Conservation (phyloP, 2,888 invertebrate species). For the Ochropleura leucogaster region DNA sequence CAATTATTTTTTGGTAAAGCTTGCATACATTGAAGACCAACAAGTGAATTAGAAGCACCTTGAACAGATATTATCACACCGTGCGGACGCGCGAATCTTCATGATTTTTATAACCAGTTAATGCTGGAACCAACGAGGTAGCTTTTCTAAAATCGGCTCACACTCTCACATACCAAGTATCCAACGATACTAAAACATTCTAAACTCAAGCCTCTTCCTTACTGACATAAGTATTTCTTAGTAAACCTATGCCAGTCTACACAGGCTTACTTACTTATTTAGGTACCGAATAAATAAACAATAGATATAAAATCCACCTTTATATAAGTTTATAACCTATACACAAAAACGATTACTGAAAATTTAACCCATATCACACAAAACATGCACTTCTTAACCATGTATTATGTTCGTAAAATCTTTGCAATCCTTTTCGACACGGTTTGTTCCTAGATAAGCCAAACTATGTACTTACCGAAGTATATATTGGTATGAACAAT, state of each 20-base stretch:
- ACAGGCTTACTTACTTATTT: too few species aligned
- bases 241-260: background rate
- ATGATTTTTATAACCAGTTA: constrained; percentile 28
- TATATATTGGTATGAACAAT: background rate
- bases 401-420: background rate
- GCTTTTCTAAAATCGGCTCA: constrained; percentile 15
- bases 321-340: too few species aligned
- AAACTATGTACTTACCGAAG: background rate
- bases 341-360: too few species aligned
- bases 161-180: background rate
- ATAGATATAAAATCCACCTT: background rate
- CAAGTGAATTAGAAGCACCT: constrained; percentile 29
- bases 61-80: constrained; percentile 20
- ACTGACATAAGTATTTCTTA: background rate
- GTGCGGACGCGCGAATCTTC: constrained; percentile 15
- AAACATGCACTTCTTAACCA: background rate
- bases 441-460: background rate
- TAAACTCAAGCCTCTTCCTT: background rate
- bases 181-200: background rate
- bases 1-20: background rate
- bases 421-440: constrained; percentile 16
- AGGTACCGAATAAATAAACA: background rate
- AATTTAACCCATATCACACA: background rate
- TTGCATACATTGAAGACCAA: constrained; percentile 9
- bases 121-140: constrained; percentile 9